Evolutionary conservation across 1,140 invertebrate genomes (phyloP).

Genomic region (Zaprionus vittiger): DNA sequence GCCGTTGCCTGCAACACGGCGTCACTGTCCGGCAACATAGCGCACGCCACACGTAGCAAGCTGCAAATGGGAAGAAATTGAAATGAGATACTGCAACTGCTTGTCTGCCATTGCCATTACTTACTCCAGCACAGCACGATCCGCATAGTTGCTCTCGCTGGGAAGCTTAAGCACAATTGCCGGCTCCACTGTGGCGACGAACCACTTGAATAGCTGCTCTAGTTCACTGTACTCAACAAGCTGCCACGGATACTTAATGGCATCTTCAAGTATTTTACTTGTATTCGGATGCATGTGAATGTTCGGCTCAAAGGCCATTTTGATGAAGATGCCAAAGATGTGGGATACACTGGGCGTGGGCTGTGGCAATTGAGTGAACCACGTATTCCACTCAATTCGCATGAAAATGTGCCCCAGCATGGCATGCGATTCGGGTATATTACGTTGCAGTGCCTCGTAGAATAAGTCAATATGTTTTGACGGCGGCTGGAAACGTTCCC

Average conservation of each 20-base stretch:
- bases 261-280: conserved; percentile 86
- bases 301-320: conserved; percentile 89
- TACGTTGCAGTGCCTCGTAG: conserved; percentile 86
- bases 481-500: conserved; percentile 90
- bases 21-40: conserved; percentile 64
- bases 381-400: conserved; percentile 82
- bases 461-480: conserved; percentile 87
- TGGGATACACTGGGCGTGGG: conserved; percentile 48
- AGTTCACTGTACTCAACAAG: conserved; percentile 88
- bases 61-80: conserved; percentile 27
- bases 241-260: conserved; percentile 89
- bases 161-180: conserved; percentile 87
- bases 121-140: conserved; percentile 85
- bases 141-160: conserved; percentile 81
- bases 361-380: conserved; percentile 84
- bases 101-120: conserved; percentile 21
- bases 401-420: conserved; percentile 90
- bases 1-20: conserved; percentile 52
- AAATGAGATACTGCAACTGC: conserved; percentile 20
- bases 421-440: conserved; percentile 89
- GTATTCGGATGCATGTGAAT: conserved; percentile 86
- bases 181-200: conserved; percentile 91
- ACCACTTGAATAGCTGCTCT: conserved; percentile 91
- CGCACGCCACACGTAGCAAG: conserved; percentile 66
- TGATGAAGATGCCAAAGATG: conserved; percentile 87